A percentile compares a stretch with the other conserved stretches of the same genome.
phyloP scores from a whole-genome alignment of 2,797 vertebrate species.

The Sebastes paucispinis region DNA sequence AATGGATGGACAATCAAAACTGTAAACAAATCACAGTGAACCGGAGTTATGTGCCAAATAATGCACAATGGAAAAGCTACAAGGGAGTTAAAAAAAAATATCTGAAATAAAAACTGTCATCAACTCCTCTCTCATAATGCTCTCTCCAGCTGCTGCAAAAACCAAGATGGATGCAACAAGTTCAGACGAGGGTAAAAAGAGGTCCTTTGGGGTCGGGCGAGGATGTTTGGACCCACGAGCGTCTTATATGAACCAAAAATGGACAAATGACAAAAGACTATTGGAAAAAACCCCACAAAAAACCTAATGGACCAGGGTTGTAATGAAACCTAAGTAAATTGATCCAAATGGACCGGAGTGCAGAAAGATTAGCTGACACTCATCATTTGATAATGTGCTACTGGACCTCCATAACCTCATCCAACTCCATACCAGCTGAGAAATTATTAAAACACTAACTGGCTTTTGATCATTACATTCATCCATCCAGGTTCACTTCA shows the following conservation, averaged over 20 bases:
- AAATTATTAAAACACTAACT: conserved; percentile 1
- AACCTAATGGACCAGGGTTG: background rate
- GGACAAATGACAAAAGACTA: background rate
- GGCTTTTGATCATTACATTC: background rate
- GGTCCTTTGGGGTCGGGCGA: too few relatives aligned
- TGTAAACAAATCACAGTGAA: background rate
- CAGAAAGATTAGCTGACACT: conserved; percentile 1
- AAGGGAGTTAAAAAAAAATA: too few relatives aligned
- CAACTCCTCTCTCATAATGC: too few relatives aligned
- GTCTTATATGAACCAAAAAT: background rate
- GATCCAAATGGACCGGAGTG: conserved; percentile 14
- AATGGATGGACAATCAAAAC: background rate
- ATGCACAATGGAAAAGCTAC: background rate
- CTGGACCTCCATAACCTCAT: background rate
- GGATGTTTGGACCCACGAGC: background rate
- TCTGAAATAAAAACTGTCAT: too few relatives aligned
- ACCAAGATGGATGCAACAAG: too few relatives aligned
- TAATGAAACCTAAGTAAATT: conserved; percentile 12
- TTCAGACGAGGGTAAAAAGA: too few relatives aligned
- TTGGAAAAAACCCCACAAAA: background rate
- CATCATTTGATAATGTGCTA: background rate
- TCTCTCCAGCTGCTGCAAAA: too few relatives aligned
- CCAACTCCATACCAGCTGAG: background rate
- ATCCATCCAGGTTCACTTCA: background rate
- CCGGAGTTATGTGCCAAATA: background rate